Conservation (phyloP, 2,888 invertebrate genomes). For the Lacanobia wlatinum region DNA sequence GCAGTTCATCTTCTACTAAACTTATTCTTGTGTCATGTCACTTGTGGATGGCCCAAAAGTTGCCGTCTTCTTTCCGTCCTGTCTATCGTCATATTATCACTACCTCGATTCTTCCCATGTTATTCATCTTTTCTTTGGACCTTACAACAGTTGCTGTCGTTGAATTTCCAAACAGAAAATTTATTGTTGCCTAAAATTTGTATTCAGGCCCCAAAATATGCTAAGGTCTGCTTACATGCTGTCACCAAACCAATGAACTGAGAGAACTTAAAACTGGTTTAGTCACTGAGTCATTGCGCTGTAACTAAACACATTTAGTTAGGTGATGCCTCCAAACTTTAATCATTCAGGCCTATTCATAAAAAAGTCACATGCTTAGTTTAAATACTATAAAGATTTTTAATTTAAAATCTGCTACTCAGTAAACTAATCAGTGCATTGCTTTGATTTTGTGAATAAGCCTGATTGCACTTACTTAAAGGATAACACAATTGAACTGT, state of each 20-base stretch:
- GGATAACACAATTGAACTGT: not conserved
- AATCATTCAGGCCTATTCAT: too few relatives aligned
- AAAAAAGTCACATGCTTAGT: too few relatives aligned
- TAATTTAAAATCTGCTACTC: too few relatives aligned
- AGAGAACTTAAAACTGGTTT: slow-evolving; percentile 22
- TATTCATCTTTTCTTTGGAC: not conserved
- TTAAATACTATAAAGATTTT: too few relatives aligned
- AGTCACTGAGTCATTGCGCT: slow-evolving; percentile 28
- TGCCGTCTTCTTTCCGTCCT: not conserved
- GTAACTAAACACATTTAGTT: slow-evolving; percentile 32
- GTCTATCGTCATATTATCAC: not conserved
- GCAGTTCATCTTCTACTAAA: not conserved
- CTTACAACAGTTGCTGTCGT: not conserved
- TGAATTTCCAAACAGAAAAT: not conserved
- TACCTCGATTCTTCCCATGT: too few relatives aligned
- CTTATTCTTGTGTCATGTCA: not conserved
- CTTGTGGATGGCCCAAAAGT: not conserved
- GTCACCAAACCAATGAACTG: slow-evolving; percentile 41
- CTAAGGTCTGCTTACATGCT: not conserved
- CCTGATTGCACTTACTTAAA: too few relatives aligned
- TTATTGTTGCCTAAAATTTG: not conserved
- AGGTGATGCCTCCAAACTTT: not conserved
- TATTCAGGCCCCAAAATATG: not conserved
- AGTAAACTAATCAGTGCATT: too few relatives aligned
- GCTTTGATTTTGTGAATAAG: too few relatives aligned